Percentiles rank a stretch among this genome's conserved stretches.
Conservation (phyloP, 2,113 vertebrate genomes). For the Centropristis striata region DNA sequence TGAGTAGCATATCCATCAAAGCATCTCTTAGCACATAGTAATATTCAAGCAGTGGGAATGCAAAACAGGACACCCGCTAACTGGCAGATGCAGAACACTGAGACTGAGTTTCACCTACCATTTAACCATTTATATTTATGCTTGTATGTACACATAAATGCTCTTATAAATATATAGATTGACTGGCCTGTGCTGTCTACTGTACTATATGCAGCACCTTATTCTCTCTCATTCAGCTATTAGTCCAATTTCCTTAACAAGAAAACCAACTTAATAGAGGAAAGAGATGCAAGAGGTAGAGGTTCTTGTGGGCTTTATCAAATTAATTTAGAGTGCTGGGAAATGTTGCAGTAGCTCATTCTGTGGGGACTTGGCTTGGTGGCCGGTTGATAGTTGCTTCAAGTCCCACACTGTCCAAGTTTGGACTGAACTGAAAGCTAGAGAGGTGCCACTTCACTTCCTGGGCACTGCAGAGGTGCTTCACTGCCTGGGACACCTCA, state of each 20-base stretch:
- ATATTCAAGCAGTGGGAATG: background rate
- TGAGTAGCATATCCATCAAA: conserved; percentile 8
- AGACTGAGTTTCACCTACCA: background rate
- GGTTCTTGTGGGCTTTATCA: background rate
- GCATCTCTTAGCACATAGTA: conserved; percentile 8
- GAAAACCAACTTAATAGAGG: background rate
- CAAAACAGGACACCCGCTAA: conserved; percentile 26
- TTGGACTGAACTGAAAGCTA: too few species aligned
- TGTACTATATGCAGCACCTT: background rate
- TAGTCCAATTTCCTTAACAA: background rate
- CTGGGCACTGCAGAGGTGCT: too few species aligned
- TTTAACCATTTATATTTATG: background rate
- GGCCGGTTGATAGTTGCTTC: too few species aligned
- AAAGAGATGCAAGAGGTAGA: background rate
- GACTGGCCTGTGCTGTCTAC: background rate
- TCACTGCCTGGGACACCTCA: too few species aligned
- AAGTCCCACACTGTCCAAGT: too few species aligned
- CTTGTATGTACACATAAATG: background rate
- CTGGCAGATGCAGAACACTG: conserved; percentile 10
- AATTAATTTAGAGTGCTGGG: background rate
- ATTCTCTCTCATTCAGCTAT: background rate
- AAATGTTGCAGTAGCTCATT: background rate
- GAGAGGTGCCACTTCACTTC: too few species aligned
- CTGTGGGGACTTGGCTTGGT: too few species aligned
- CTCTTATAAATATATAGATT: background rate